Evolutionary conservation across 2,113 vertebrate species (phyloP), one percentile per base, ranked within the genome.

Genomic region (Pica pica): DNA sequence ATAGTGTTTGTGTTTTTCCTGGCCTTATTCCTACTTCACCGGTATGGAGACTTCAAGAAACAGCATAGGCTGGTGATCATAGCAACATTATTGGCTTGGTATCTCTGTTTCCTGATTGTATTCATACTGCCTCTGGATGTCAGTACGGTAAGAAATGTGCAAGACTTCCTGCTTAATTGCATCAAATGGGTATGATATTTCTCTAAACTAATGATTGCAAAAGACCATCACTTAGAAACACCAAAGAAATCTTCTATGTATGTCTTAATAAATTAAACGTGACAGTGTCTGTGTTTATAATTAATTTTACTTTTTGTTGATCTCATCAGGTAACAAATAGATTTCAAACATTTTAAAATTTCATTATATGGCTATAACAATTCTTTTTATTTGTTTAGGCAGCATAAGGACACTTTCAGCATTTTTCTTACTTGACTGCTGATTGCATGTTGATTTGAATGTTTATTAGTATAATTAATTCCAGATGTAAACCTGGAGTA

Each of bases 21-120:
- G 98, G 99, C 99, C 13, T 97, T 99, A 61, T 98, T 98, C 88
- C 97, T 99, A 4, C 98, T 99, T 52, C 98, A 99, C 81, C 98
- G 98, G 27, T 99, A 99, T 97, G 99, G 99, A 81, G 99, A 99
- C 89, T 97, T 99, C 94, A 97, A 97, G 93, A 99, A 98, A 90
- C 99, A 99, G 95, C 99, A 99, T 73, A 98, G 97, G 52, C 97
- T 99, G 97, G 99, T 99, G 50, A 98, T 99, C 74, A 55, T 99
- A 24, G 99, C 99, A 79, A 99, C 99, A 0, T 97, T 99, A 61
- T 95, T 99, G 78, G 98, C 99, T 95, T 99, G 99, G 99, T 99
- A 99, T 97, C 99, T 99, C 82, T 99, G 99, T 96, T 99, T 99
- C 96, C 98, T 99, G 76, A 99, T 99, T 59, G 98, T 99, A 53